These are phyloP conservation scores for Bombyx mori DNA, from an alignment of 1,140 invertebrate genomes.

Conservation along the genomic window ASM3026992v2 NC_085130.1:15430001-15430500, in stretches of 20 bases:
- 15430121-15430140: no score
- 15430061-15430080: no score
- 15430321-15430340: slow-evolving; percentile 10
- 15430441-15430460: slow-evolving; percentile 17
- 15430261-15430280: slow-evolving; percentile 16
- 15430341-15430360: slow-evolving; percentile 8
- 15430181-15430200: no score
- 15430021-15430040: no score
- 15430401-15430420: slow-evolving; percentile 13
- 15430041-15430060: no score
- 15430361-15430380: slow-evolving; percentile 9
- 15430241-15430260: slow-evolving; percentile 20
- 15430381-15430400: slow-evolving; percentile 14
- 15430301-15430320: slow-evolving; percentile 11
- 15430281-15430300: slow-evolving; percentile 9
- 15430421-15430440: slow-evolving; percentile 17
- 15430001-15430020: no score
- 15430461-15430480: slow-evolving; percentile 16
- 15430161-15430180: no score
- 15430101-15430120: no score
- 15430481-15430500: slow-evolving; percentile 14
- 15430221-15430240: no score
- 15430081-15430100: no score
- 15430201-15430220: no score
- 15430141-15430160: no score